Percentiles rank a stretch among this genome's conserved stretches.
These are phyloP conservation scores for Psettodes erumei DNA, from an alignment of 2,113 vertebrate genomes.

Conservation along the genomic window DNA sequence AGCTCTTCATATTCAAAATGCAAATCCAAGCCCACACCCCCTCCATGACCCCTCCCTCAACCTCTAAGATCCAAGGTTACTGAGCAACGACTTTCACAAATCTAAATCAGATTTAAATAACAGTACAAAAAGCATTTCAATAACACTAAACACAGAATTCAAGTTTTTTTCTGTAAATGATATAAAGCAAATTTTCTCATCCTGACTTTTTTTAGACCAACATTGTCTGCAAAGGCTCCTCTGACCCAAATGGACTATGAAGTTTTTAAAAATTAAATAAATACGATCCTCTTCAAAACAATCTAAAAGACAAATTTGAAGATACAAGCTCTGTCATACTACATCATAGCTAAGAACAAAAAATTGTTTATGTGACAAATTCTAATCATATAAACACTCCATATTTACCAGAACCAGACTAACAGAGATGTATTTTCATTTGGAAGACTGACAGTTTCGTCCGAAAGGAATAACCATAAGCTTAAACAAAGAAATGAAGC, in stretches of 20 bases:
- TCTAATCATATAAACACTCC: not conserved
- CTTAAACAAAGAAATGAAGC: not conserved
- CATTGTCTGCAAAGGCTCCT: not conserved
- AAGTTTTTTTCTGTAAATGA: not conserved
- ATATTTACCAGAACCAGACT: not conserved
- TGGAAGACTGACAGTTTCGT: not conserved
- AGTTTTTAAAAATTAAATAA: not conserved
- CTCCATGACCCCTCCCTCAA: constrained; percentile 65
- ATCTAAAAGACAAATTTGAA: not conserved
- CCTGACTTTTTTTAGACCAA: not conserved
- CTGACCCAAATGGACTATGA: not conserved
- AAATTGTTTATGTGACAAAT: not conserved
- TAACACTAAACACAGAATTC: not conserved
- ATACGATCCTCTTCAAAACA: not conserved
- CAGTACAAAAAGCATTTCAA: constrained; percentile 33
- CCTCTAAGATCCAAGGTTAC: constrained; percentile 67
- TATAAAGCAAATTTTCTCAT: not conserved
- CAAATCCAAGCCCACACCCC: constrained; percentile 71
- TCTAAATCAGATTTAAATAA: constrained; percentile 66
- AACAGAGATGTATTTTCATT: not conserved
- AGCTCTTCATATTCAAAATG: constrained; percentile 79
- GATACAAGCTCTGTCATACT: not conserved
- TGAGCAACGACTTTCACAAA: constrained; percentile 68
- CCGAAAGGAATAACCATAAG: not conserved
- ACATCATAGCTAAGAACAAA: not conserved